Conservation (phyloP, 2,888 invertebrate genomes). For the Sympetrum striolatum region DNA sequence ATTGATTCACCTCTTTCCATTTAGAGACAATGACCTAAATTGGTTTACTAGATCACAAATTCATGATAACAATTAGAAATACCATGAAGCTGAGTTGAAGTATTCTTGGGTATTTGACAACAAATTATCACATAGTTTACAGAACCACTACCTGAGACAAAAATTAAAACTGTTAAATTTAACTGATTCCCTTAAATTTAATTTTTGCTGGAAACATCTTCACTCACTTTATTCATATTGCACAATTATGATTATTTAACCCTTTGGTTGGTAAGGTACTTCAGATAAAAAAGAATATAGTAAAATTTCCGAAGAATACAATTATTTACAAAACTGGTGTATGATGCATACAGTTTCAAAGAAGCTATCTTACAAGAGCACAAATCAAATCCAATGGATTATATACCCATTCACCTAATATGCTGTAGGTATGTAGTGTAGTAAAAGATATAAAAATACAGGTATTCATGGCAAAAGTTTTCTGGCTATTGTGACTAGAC, state of each 20-base stretch:
- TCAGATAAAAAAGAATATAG: background rate
- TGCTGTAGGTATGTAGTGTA: constrained; percentile 17
- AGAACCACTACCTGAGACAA: constrained; percentile 17
- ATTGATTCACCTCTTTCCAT: background rate
- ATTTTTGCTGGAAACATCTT: background rate
- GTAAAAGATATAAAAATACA: constrained; percentile 42
- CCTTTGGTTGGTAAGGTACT: constrained; percentile 33
- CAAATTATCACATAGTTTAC: background rate
- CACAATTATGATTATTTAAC: constrained; percentile 5
- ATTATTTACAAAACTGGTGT: constrained; percentile 25
- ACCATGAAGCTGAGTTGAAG: background rate
- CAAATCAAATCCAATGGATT: background rate
- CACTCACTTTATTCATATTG: constrained; percentile 19
- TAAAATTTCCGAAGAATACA: constrained; percentile 12
- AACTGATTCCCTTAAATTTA: background rate
- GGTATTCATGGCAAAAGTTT: constrained; percentile 37
- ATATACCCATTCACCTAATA: background rate
- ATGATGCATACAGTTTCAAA: constrained; percentile 25
- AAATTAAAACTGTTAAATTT: background rate
- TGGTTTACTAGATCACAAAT: background rate
- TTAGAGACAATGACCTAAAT: background rate
- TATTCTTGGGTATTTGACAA: background rate
- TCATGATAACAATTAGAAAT: background rate
- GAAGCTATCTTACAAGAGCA: constrained; percentile 40
- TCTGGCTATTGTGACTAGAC: constrained; percentile 36